A percentile compares a stretch with the other conserved stretches of the same genome.
These are phyloP conservation scores for Malacoraja senta DNA, from an alignment of 2,797 vertebrate species.

Conservation along the genomic window DNA sequence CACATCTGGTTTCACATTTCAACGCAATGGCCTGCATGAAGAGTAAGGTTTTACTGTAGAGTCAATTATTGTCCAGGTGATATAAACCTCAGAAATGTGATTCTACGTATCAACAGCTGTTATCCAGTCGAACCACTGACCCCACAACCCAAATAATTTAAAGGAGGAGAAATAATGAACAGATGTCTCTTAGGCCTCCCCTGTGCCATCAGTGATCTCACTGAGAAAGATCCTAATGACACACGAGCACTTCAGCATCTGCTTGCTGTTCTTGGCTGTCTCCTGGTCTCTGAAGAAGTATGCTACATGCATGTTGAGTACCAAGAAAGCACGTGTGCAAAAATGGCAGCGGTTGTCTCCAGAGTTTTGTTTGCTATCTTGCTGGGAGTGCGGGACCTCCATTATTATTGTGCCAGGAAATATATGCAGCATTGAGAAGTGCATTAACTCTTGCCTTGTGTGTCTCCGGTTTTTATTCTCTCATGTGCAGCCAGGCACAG, in stretches of 20 bases:
- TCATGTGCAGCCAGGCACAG: neutral
- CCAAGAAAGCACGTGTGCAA: neutral
- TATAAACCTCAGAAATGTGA: neutral
- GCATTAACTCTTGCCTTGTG: neutral
- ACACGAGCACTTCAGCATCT: neutral
- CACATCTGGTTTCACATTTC: neutral
- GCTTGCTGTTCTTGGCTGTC: neutral
- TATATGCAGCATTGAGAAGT: neutral
- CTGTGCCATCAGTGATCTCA: neutral
- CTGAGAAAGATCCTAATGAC: neutral
- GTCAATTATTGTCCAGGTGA: neutral
- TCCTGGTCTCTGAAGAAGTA: neutral
- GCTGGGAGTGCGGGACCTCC: neutral
- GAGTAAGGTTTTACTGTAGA: neutral
- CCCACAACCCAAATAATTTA: neutral
- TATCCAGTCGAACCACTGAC: neutral
- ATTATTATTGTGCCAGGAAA: neutral
- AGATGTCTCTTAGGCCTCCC: neutral
- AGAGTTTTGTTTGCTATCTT: neutral
- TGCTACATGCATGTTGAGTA: neutral
- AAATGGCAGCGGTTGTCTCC: neutral
- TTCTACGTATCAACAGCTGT: conserved; percentile 2
- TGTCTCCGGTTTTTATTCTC: neutral
- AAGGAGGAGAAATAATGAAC: neutral
- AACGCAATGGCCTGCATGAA: neutral